A percentile compares a stretch with the other conserved stretches of the same genome.
These are phyloP conservation scores for Parnassius orleans DNA, from an alignment of 2,888 invertebrate species.

Conservation along the genomic window DNA sequence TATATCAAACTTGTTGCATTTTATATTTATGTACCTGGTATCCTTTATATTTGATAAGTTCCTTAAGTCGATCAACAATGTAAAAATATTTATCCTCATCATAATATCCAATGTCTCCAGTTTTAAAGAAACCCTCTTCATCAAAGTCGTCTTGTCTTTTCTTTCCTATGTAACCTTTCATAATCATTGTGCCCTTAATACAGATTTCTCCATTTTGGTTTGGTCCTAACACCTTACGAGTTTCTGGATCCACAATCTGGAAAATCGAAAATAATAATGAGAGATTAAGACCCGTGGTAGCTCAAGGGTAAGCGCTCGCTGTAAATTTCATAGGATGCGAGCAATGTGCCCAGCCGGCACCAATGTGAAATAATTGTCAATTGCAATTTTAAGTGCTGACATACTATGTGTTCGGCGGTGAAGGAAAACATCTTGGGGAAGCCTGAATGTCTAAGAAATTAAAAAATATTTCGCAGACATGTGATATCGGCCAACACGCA, in stretches of 20 bases:
- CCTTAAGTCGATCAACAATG: conserved; percentile 63
- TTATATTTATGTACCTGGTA: conserved; percentile 51
- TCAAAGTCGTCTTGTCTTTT: conserved; percentile 82
- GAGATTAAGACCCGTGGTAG: too few species aligned
- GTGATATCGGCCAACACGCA: too few species aligned
- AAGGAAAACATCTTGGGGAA: too few species aligned
- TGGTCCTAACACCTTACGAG: conserved; percentile 82
- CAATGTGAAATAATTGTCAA: too few species aligned
- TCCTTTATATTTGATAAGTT: conserved; percentile 67
- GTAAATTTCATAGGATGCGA: too few species aligned
- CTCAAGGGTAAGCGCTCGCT: too few species aligned
- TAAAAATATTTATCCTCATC: conserved; percentile 58
- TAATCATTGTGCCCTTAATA: conserved; percentile 86
- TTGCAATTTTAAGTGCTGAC: too few species aligned
- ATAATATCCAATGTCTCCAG: conserved; percentile 66
- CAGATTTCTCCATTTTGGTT: conserved; percentile 89
- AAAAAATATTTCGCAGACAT: too few species aligned
- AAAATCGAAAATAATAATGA: not conserved
- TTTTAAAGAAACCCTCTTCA: conserved; percentile 90
- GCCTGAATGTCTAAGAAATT: too few species aligned
- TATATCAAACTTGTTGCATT: not conserved
- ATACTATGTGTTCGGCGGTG: too few species aligned
- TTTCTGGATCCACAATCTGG: conserved; percentile 79
- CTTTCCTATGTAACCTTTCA: conserved; percentile 88
- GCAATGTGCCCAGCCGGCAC: too few species aligned